A percentile compares a stretch with the other conserved stretches of the same genome.
Conservation (phyloP, 2,797 vertebrate species). For the Cynopterus sphinx region DNA sequence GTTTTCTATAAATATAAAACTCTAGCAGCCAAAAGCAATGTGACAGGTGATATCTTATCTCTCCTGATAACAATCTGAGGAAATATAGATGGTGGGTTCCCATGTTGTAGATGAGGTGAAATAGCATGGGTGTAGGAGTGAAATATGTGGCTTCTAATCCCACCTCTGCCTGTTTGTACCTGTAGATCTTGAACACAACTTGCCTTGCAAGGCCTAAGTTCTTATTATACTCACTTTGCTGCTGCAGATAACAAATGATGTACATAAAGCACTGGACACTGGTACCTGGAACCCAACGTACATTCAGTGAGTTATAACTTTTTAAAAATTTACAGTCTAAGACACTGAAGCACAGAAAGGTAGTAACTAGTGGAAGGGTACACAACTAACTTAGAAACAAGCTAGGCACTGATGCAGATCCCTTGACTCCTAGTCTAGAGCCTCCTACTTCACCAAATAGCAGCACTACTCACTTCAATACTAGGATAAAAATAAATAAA, state of each 20-base stretch:
- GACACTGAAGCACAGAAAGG: slow-evolving; percentile 12
- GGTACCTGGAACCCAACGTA: neutral
- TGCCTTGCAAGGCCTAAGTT: neutral
- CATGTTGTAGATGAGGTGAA: neutral
- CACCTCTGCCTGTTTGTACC: neutral
- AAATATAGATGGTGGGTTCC: neutral
- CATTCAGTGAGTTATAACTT: neutral
- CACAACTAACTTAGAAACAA: neutral
- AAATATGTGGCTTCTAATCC: slow-evolving; percentile 14
- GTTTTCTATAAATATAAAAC: slow-evolving; percentile 14
- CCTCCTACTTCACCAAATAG: neutral
- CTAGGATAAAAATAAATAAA: neutral
- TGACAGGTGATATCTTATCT: neutral
- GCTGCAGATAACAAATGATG: neutral
- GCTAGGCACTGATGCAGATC: neutral
- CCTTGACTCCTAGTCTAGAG: neutral
- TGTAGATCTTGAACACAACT: neutral
- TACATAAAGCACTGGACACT: neutral
- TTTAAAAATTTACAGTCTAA: slow-evolving; percentile 22
- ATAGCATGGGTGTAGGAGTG: neutral
- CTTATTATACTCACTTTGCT: neutral
- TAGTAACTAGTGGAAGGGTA: neutral
- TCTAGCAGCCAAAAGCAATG: neutral
- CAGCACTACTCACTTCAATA: slow-evolving; percentile 11
- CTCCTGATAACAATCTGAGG: neutral